These are phyloP conservation scores for Drosophila ficusphila DNA, from an alignment of 1,140 invertebrate genomes.

Conservation along the genomic window DNA sequence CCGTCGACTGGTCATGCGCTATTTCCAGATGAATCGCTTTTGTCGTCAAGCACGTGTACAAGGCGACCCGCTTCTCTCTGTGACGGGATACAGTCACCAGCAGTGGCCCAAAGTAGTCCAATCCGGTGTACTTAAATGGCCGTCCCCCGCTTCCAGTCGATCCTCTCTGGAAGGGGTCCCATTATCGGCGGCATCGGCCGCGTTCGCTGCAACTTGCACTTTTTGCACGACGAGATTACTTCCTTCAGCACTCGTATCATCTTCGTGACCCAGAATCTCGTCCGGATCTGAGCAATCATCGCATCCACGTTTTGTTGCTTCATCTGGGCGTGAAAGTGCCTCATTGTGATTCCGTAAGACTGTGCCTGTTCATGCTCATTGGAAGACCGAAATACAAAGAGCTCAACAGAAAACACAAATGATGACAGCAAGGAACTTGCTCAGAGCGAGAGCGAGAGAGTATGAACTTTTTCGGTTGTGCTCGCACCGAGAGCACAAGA, in stretches of 20 bases:
- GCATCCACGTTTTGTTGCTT: conserved; percentile 20
- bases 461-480: too few species aligned
- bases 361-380: too few species aligned
- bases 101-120: conserved; percentile 4
- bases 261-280: conserved; percentile 2
- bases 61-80: conserved; percentile 6
- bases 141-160: too few species aligned
- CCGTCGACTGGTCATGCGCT: conserved; percentile 9
- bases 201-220: background rate
- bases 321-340: background rate
- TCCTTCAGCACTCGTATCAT: background rate
- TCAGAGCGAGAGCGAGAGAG: too few species aligned
- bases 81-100: conserved; percentile 1
- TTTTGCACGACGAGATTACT: background rate
- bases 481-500: too few species aligned
- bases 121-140: too few species aligned
- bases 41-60: conserved; percentile 11
- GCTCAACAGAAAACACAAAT: too few species aligned
- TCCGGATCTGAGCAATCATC: conserved; percentile 16
- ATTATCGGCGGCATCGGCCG: background rate
- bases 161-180: too few species aligned
- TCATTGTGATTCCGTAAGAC: background rate
- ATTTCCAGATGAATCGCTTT: conserved; percentile 9
- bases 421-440: too few species aligned
- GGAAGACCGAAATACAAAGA: too few species aligned